Evolutionary conservation across 2,797 vertebrate species (phyloP), one percentile per base, ranked within the genome.

Genomic region (Cryptoprocta ferox): DNA sequence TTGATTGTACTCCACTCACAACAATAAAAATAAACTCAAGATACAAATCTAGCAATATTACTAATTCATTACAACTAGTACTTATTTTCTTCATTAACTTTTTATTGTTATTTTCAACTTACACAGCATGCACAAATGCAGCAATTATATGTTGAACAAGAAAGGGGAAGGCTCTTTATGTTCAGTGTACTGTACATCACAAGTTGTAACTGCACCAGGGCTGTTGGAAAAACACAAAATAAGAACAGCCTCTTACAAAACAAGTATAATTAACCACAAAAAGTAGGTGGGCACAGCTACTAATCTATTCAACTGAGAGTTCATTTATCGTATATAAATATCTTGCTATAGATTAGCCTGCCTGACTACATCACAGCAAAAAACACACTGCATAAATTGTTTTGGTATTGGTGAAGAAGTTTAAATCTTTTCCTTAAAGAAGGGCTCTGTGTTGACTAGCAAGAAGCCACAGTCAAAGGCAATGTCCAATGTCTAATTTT

Each of bases 21-120:
- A 98, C 95, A 97, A 98, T 98, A 98, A 98, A 98, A 98, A 97
- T 98, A 90, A 98, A 94, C 96, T 98, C 92, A 91, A 98, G 80
- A 97, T 98, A 97, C 97, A 98, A 98, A 98, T 98, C 97, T 98
- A 98, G 94, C 95, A 97, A 78, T 98, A 98, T 98, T 98, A 97
- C 94, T 98, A 98, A 98, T 98, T 98, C 98, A 97, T 98, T 98
- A 95, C 92, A 97, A 97, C 71, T 89, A 94, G 91, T 96, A 97
- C 97, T 98, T 98, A 97, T 97, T 98, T 98, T 98, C 97, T 98
- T 98, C 98, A 98, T 98, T 98, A 98, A 98, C 97, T 98, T 98
- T 98, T 98, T 97, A 98, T 98, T 98, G 97, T 98, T 97, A 96
- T 96, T 98, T 98, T 98, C 97, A 97, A 84, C 85, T 89, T 96